Evolutionary conservation across 2,888 invertebrate genomes (phyloP).

Genomic region (Cantharis rufa): DNA sequence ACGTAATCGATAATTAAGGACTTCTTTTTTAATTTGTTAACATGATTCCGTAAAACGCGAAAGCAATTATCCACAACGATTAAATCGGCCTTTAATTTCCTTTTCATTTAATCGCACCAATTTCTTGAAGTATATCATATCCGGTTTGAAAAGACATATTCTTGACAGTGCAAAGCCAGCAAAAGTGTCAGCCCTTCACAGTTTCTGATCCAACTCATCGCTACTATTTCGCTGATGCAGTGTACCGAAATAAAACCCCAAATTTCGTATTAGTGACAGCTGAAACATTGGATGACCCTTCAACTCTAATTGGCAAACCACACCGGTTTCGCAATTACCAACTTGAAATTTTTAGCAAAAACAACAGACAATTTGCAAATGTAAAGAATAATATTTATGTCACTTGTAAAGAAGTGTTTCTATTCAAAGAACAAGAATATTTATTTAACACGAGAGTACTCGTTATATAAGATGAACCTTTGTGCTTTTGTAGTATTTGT

Average conservation of each 20-base stretch:
- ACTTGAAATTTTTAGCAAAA: not conserved
- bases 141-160: constrained; percentile 24
- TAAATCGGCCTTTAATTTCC: not conserved
- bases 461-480: constrained; percentile 24
- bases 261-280: constrained; percentile 28
- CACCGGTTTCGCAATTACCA: not conserved
- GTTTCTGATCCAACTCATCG: constrained; percentile 21
- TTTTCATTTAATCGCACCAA: not conserved
- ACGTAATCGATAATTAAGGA: not conserved
- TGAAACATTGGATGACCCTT: constrained; percentile 23
- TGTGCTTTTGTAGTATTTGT: constrained; percentile 27
- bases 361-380: not conserved
- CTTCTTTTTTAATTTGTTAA: not conserved
- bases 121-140: not conserved
- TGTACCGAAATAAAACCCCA: constrained; percentile 25
- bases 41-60: not conserved
- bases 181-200: constrained; percentile 30
- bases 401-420: constrained; percentile 15
- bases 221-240: constrained; percentile 27
- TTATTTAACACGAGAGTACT: constrained; percentile 24
- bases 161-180: constrained; percentile 24
- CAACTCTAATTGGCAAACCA: constrained; percentile 19
- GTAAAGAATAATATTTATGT: not conserved
- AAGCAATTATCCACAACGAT: not conserved
- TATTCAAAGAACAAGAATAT: constrained; percentile 19